Percentiles rank a stretch among this genome's conserved stretches.
phyloP scores from a whole-genome alignment of 2,888 invertebrate species.

The Hyppa rectilinea region DNA sequence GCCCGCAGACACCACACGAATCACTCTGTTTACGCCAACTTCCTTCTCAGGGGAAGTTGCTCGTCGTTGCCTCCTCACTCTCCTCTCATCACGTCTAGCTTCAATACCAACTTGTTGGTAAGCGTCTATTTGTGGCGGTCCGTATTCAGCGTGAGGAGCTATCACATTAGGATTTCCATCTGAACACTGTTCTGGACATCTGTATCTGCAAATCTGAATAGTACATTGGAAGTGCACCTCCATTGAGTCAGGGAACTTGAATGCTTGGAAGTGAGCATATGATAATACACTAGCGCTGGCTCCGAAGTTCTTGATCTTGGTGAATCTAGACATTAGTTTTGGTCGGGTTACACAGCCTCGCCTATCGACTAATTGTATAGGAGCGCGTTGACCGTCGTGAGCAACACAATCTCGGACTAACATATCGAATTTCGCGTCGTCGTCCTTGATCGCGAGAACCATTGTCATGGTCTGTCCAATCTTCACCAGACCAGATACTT shows the following conservation, averaged over 20 bases:
- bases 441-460: conserved; percentile 98
- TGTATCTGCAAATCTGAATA: conserved; percentile 97
- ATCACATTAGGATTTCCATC: conserved; percentile 90
- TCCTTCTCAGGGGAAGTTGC: conserved; percentile 93
- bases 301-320: conserved; percentile 98
- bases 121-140: conserved; percentile 92
- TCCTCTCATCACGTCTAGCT: conserved; percentile 93
- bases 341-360: conserved; percentile 97
- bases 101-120: conserved; percentile 91
- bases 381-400: conserved; percentile 98
- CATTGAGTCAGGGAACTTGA: conserved; percentile 99
- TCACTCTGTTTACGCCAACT: conserved; percentile 97
- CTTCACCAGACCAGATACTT: conserved; percentile 98
- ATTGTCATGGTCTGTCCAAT: conserved; percentile 99
- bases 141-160: conserved; percentile 92
- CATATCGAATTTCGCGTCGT: conserved; percentile 99
- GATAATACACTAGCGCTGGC: conserved; percentile 97
- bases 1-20: conserved; percentile 97
- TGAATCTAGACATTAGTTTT: conserved; percentile 97
- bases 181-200: conserved; percentile 98
- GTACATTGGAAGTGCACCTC: conserved; percentile 99
- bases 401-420: conserved; percentile 98
- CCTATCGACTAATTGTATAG: conserved; percentile 97
- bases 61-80: conserved; percentile 92
- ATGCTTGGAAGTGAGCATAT: conserved; percentile 98